Conservation (phyloP, 2,797 vertebrate genomes). For the Poecilia picta region DNA sequence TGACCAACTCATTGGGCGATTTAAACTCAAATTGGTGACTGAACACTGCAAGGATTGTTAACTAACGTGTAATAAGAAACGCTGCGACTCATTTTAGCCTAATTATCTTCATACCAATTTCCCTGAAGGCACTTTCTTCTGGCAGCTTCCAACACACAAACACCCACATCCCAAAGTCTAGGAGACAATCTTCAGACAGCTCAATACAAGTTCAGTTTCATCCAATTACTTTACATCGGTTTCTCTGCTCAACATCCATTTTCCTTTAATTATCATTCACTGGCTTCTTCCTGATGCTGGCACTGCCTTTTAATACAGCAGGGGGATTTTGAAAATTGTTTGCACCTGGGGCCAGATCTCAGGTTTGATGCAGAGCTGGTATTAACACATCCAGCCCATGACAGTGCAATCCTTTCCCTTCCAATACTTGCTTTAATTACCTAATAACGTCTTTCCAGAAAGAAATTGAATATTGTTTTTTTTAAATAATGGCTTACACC, state of each 20-base stretch:
- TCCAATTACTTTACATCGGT: slow-evolving; percentile 36
- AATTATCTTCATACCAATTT: slow-evolving; percentile 44
- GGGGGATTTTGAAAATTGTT: slow-evolving; percentile 55
- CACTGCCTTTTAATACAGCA: slow-evolving; percentile 34
- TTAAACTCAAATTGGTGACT: slow-evolving; percentile 33
- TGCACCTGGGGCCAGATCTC: slow-evolving; percentile 46
- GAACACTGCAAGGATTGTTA: background rate
- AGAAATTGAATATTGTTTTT: background rate
- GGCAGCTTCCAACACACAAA: slow-evolving; percentile 23
- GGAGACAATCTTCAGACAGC: slow-evolving; percentile 20
- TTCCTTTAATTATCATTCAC: slow-evolving; percentile 57
- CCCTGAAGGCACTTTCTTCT: slow-evolving; percentile 12
- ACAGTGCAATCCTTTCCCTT: background rate
- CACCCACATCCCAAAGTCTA: background rate
- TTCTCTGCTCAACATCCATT: slow-evolving; percentile 38
- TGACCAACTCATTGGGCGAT: slow-evolving; percentile 18
- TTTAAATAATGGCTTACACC: background rate
- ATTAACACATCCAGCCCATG: background rate
- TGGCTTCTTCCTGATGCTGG: slow-evolving; percentile 36
- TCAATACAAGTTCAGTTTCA: slow-evolving; percentile 33
- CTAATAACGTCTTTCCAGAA: background rate
- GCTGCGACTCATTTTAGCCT: slow-evolving; percentile 22
- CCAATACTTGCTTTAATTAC: slow-evolving; percentile 21
- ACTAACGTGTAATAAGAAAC: slow-evolving; percentile 17
- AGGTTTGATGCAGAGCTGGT: background rate